Evolutionary conservation across 2,797 vertebrate genomes (phyloP), one percentile per base, ranked within the genome.

Genomic region (Chaetodon trifasciatus): DNA sequence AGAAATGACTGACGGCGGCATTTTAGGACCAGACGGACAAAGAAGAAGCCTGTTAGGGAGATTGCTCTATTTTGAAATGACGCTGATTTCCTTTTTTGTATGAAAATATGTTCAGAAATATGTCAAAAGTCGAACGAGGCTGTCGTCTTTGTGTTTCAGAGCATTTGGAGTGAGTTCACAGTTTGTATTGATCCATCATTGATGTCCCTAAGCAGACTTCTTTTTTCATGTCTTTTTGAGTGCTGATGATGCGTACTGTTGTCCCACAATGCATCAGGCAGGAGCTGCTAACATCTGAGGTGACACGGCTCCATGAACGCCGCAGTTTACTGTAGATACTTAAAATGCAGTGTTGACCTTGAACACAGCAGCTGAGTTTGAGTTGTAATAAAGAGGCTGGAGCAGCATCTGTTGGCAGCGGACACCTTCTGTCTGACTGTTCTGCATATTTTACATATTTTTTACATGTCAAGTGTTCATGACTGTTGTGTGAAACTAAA

Each of bases 1-100:
- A 98, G 90, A 98, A 98, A 87, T 98, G 93, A 97, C 1, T 10
- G 4, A n/a, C 9, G 32, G 3, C n/a, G 5, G 19, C 12, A 50
- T 3, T 5, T 1, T 0, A 37, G 15, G 10, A 76, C 32, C 40
- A 3, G 8, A 8, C 4, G 35, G 15, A n/a, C 42, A 0, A 3
- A 46, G 24, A 28, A 2, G 58, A 13, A 23, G 42, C 21, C 39
- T 61, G 37, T 28, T 12, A 2, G 1, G n/a, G 17, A 57, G 5
- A 12, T 19, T 39, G n/a, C n/a, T 12, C 0, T 15, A 4, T 19
- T n/a, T 46, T 17, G 3, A 70, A 44, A 64, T 2, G 4, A 4
- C 12, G 1, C 21, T 19, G 28, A 37, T 47, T 47, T 64, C 32
- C 21, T 2, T 60, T 60, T 66, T 50, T 37, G 2, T 32, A 50